A percentile compares a stretch with the other conserved stretches of the same genome.
phyloP scores from a whole-genome alignment of 2,888 invertebrate species.

The Apamea sordens region DNA sequence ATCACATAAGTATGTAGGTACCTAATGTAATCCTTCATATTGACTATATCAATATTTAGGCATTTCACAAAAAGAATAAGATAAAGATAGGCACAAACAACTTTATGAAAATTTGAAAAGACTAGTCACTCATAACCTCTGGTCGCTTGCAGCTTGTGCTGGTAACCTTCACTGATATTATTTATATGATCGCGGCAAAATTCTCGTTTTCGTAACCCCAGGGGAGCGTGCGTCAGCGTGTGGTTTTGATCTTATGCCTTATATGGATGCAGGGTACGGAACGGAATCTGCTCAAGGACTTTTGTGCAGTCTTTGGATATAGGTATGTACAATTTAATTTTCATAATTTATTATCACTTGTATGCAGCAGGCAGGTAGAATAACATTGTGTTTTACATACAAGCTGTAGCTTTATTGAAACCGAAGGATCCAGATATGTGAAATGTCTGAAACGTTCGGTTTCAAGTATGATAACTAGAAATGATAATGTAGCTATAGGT shows the following conservation, averaged over 20 bases:
- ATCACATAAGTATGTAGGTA: neutral
- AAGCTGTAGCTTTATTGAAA: neutral
- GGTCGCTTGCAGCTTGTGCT: slow-evolving; percentile 15
- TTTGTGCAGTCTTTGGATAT: neutral
- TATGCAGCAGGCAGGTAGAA: neutral
- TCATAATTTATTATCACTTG: neutral
- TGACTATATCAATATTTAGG: neutral
- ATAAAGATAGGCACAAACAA: neutral
- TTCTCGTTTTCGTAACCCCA: slow-evolving; percentile 50
- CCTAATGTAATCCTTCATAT: neutral
- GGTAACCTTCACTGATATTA: slow-evolving; percentile 50
- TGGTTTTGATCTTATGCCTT: slow-evolving; percentile 51
- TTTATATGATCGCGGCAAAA: slow-evolving; percentile 63
- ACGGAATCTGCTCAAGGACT: slow-evolving; percentile 11
- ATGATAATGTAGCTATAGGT: neutral
- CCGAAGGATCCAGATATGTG: neutral
- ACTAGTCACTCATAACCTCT: neutral
- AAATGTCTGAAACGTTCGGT: neutral
- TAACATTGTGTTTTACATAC: neutral
- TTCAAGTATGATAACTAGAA: neutral
- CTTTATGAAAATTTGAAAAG: neutral
- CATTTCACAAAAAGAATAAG: neutral
- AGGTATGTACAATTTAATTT: neutral
- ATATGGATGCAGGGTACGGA: slow-evolving; percentile 53
- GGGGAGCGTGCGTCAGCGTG: slow-evolving; percentile 55